Percentiles rank a stretch among this genome's conserved stretches.
Evolutionary conservation across 2,113 vertebrate species (phyloP).

Genomic region (Athene cunicularia): DNA sequence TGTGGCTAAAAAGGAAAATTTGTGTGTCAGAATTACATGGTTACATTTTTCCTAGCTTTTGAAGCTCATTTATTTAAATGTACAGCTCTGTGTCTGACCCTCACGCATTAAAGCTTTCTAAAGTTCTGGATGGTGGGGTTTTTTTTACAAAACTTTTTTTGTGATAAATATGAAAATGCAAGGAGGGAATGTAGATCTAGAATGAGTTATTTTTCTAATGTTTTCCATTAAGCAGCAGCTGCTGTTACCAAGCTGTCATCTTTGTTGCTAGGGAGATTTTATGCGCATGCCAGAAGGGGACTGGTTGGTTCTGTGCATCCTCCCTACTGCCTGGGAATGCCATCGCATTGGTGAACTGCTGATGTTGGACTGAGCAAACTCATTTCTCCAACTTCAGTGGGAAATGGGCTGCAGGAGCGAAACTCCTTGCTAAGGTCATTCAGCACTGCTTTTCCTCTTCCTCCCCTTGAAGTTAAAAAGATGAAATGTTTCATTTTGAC

Average conservation of each 20-base stretch:
- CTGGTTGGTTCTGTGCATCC: background rate
- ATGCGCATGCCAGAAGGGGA: background rate
- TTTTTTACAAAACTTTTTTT: background rate
- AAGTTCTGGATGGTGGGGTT: constrained; percentile 17
- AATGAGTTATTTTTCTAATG: constrained; percentile 69
- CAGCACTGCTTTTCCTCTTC: background rate
- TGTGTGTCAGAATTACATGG: background rate
- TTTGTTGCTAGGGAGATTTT: constrained; percentile 73
- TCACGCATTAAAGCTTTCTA: background rate
- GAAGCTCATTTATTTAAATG: background rate
- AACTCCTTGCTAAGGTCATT: background rate
- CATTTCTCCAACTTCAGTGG: background rate
- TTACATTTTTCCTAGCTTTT: background rate
- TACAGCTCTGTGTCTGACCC: background rate
- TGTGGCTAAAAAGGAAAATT: background rate
- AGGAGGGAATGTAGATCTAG: constrained; percentile 56
- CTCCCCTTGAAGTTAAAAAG: background rate
- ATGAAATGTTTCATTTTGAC: background rate
- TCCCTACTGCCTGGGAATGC: background rate
- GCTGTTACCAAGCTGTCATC: constrained; percentile 75
- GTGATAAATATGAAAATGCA: constrained; percentile 52
- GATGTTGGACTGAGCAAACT: background rate
- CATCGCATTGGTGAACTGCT: background rate
- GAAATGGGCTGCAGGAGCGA: background rate
- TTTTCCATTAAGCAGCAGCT: constrained; percentile 75